Evolutionary conservation across 2,113 vertebrate species (phyloP).

Genomic region (Phaetusa simplex): DNA sequence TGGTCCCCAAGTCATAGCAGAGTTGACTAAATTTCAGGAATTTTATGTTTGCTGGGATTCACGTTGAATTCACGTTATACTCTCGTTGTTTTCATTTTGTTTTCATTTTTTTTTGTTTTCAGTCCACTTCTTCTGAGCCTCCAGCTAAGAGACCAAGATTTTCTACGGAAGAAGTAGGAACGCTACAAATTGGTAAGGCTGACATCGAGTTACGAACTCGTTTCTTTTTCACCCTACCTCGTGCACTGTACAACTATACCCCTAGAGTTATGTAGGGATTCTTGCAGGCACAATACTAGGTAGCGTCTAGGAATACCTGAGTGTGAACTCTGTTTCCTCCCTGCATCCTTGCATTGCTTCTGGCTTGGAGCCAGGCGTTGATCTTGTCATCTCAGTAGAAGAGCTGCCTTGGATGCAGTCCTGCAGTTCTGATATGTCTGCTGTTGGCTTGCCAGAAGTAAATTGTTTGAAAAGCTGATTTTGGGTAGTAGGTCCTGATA

Average conservation of each 20-base stretch:
- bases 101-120: not conserved
- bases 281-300: not conserved
- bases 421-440: not conserved
- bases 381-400: not conserved
- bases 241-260: not conserved
- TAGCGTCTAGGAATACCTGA: not conserved
- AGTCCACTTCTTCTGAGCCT: not conserved
- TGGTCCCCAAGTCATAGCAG: not conserved
- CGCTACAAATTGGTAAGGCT: conserved; percentile 67
- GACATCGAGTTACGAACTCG: not conserved
- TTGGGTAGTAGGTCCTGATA: not conserved
- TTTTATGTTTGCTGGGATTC: not conserved
- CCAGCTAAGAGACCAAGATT: not conserved
- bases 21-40: not conserved
- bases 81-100: not conserved
- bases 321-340: not conserved
- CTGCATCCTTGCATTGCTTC: not conserved
- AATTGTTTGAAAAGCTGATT: not conserved
- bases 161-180: conserved; percentile 26
- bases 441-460: not conserved
- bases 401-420: not conserved
- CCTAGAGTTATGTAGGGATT: not conserved
- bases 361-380: not conserved
- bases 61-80: not conserved
- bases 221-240: not conserved